Evolutionary conservation across 2,113 vertebrate genomes (phyloP), one percentile per base, ranked within the genome.

Genomic region (Tetrao urogallus): DNA sequence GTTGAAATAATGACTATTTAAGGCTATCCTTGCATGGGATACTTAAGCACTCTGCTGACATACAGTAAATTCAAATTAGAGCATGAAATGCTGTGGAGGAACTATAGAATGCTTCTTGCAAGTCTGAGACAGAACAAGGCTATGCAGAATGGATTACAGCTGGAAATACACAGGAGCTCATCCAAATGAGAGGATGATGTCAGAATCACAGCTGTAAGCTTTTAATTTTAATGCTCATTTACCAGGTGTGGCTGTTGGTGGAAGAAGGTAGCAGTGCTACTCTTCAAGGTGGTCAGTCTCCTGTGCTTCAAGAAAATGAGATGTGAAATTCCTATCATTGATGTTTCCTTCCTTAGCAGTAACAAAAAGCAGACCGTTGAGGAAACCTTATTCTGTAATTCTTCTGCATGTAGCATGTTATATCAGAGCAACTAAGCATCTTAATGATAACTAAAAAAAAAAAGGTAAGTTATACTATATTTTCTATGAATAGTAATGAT

Each of bases 211-310:
- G 38, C 79, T 78, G 48, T 15, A 34, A n/a, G 50, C 45, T 50
- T 3, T 1, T 14, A 7, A 7, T 19, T 38, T 28, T 17, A 54
- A n/a, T 3, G 0, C 43, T 43, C 2, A 0, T n/a, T 54, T 38
- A 66, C 27, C 13, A 38, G 0, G 19, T 24, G 63, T 15, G 13
- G n/a, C 50, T 57, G 64, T 38, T 82, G 54, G 10, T 17, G 38
- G 48, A 70, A 45, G 18, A 60, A 54, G 48, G 58, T 34, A 18
- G 11, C 1, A 7, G 18, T 28, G 75, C 34, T 86, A 19, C 20
- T 65, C 34, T 45, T 52, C 5, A 19, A 32, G 16, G 28, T 4
- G 50, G 14, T 32, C 17, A 7, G 12, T n/a, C 48, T 52, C 40
- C 36, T 28, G 21, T 28, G 34, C 58, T 61, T 32, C 10, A 43